A percentile compares a stretch with the other conserved stretches of the same genome.
Evolutionary conservation across 2,113 vertebrate genomes (phyloP).

Genomic region (Anhinga anhinga): DNA sequence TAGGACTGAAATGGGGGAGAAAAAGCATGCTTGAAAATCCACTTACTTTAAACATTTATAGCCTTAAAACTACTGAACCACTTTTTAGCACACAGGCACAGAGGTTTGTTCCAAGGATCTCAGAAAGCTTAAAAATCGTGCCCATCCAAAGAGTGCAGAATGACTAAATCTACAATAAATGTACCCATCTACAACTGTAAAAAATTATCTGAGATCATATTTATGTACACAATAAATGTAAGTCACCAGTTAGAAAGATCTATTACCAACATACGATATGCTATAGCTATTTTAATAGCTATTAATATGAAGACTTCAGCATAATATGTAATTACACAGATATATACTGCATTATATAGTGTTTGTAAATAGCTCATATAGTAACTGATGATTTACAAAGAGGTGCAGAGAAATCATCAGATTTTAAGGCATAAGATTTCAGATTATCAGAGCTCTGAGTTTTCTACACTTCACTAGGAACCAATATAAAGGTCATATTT

Average conservation of each 20-base stretch:
- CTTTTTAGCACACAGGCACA: not conserved
- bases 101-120: not conserved
- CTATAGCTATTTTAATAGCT: not conserved
- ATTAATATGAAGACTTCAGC: not conserved
- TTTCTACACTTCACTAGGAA: not conserved
- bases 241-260: not conserved
- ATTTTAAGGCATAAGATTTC: not conserved
- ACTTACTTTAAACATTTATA: constrained; percentile 28
- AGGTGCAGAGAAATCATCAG: not conserved
- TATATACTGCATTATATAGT: not conserved
- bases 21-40: not conserved
- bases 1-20: not conserved
- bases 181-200: not conserved
- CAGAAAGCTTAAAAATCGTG: not conserved
- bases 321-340: not conserved
- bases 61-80: constrained; percentile 6
- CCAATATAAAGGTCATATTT: not conserved
- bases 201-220: not conserved
- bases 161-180: not conserved
- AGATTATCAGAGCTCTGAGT: not conserved
- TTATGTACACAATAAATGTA: not conserved
- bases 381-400: not conserved
- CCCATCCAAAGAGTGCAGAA: not conserved
- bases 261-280: not conserved
- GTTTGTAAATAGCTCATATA: not conserved